Evolutionary conservation across 1,140 invertebrate species (phyloP), one percentile per base, ranked within the genome.

Genomic region (Lineus longissimus): DNA sequence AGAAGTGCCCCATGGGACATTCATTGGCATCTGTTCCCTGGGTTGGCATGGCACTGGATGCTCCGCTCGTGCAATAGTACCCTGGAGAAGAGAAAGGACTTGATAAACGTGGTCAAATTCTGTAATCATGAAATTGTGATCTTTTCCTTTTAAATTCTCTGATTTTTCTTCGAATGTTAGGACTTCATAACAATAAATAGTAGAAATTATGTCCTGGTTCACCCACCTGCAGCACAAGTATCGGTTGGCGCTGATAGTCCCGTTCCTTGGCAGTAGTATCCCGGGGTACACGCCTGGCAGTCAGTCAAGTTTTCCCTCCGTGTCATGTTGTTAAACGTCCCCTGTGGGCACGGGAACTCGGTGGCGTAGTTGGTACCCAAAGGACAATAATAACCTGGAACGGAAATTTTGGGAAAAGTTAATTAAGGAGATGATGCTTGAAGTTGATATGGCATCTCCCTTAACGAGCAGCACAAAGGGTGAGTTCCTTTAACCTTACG

Each of bases 241-340:
- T 73, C 77, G 41, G 66, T 70, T 2, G 76, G 75, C 31, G 56
- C 30, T 30, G 30, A 45, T 0, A 77, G 62, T n/a, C 76, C 76
- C 15, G 61, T 57, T 27, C 65, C 62, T 40, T 74, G 74, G 67
- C 77, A 79, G 68, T 76, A 78, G 60, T 58, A 65, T n/a, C 76
- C 77, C 22, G 72, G 76, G 27, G 71, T 57, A 68, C 77, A 79
- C 1, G 68, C 59, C 47, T 70, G 62, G 55, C 77, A 79, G 45
- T 79, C 72, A 0, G 62, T 59, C 0, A 65, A 11, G 19, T 61
- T 63, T 15, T 67, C 70, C 0, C 68, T 61, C 59, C 76, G 69
- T 4, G 77, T 78, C 31, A 73, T 43, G 56, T 78, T 78, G 31
- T 70, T 75, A 65, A 71, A 79, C 1, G 74, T 79, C 31, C 77